Base-by-base conservation (phyloP, 2,797 vertebrate species). In the Chelon labrosus region DNA sequence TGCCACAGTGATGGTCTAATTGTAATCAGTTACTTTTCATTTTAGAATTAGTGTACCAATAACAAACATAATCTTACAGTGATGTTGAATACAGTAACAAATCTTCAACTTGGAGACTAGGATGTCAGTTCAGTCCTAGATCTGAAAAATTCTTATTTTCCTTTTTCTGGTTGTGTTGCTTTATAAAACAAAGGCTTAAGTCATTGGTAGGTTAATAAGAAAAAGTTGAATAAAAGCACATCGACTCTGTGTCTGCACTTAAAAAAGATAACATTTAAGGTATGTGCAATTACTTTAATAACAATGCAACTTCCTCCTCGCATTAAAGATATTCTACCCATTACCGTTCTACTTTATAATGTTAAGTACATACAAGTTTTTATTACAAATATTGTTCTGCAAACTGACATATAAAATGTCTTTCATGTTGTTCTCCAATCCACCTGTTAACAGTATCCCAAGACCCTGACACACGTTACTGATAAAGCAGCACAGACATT, bases 321-420 rank as follows among this genome's bases (percentile, higher is more conserved):
- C 11, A 44, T 44, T 44, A 44, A 14, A 44, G 14, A 13, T 44
- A 16, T 13, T 44, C 14, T 44, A 42, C 10, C 10, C 11, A 8
- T 35, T 35, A 44, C 13, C 14, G 42, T 16, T 44, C 13, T 44
- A 44, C 42, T 14, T 44, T 5, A 44, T 4, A 44, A 44, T 16
- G 12, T 14, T 44, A 4, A 13, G 17, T 49, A 49, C 46, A 11
- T 49, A 49, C 17, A 44, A 49, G 17, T 49, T 9, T 63, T 72
- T 39, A 14, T 37, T 44, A 39, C 4, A 55, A 64, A 64, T 27
- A 14, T 16, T 11, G 14, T 64, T 49, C 46, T 20, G 20, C 20
- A 75, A 61, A 62, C 3, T 52, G 4, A 50, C 51, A 65, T 31
- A 54, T 22, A 27, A 52, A 73, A 51, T 19, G 5, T 51, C 14